Percentiles rank a stretch among this genome's conserved stretches.
Conservation (phyloP, 2,888 invertebrate genomes). For the Cephus runcator region DNA sequence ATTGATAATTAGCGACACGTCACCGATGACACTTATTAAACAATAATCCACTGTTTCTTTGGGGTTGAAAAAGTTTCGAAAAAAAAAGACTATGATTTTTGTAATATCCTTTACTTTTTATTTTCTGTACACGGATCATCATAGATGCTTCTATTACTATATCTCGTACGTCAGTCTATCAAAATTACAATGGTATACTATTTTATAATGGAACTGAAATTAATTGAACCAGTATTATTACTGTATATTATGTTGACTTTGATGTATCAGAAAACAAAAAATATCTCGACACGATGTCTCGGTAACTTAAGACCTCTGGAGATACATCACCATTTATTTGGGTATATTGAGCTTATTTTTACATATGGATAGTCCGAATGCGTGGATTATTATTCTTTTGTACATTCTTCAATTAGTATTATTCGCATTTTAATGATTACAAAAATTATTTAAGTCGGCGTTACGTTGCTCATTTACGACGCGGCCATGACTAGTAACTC, state of each 20-base stretch:
- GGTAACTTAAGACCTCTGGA: constrained; percentile 23
- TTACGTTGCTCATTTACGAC: neutral
- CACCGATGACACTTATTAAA: neutral
- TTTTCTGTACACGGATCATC: neutral
- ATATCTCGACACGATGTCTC: neutral
- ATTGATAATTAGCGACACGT: neutral
- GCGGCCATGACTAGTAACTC: neutral
- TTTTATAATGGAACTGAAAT: constrained; percentile 13
- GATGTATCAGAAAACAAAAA: constrained; percentile 1
- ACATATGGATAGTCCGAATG: neutral
- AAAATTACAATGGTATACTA: constrained; percentile 4
- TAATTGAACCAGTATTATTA: constrained; percentile 30
- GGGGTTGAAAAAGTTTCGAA: too few relatives aligned
- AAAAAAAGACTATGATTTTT: too few relatives aligned
- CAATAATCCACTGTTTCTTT: neutral
- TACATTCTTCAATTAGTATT: neutral
- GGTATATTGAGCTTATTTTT: constrained; percentile 13
- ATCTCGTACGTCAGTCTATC: neutral
- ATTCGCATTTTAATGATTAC: neutral
- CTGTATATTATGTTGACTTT: constrained; percentile 13
- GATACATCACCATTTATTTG: constrained; percentile 31
- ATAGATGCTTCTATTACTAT: neutral
- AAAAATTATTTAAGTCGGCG: neutral
- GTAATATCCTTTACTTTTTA: neutral
- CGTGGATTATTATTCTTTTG: neutral